Evolutionary conservation across 2,797 vertebrate species (phyloP).

Genomic region (Sebastes itinus): DNA sequence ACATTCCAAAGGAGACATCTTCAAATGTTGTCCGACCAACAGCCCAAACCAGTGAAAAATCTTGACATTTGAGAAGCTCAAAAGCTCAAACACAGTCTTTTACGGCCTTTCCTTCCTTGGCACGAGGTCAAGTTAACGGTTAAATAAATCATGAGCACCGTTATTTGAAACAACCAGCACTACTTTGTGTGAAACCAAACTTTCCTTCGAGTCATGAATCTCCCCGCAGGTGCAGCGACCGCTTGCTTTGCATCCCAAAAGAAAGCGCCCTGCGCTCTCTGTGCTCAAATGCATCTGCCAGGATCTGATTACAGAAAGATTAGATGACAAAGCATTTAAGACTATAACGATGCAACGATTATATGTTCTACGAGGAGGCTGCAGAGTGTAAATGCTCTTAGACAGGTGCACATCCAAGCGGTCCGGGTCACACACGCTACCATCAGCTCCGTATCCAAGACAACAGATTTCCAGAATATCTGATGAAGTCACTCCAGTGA

Average conservation of each 20-base stretch:
- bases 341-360: background rate
- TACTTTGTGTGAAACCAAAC: conserved; percentile 16
- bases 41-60: background rate
- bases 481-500: conserved; percentile 60
- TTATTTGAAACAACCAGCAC: background rate
- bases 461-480: conserved; percentile 73
- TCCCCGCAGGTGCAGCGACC: conserved; percentile 32
- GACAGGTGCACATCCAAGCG: conserved; percentile 19
- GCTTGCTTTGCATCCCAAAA: conserved; percentile 33
- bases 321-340: background rate
- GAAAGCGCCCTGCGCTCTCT: background rate
- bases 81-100: background rate
- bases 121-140: background rate
- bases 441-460: conserved; percentile 62
- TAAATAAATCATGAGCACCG: background rate
- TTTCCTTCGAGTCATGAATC: background rate
- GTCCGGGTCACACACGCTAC: conserved; percentile 27
- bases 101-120: background rate
- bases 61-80: background rate
- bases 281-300: background rate
- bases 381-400: background rate
- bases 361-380: conserved; percentile 7
- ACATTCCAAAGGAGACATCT: background rate
- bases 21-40: background rate
- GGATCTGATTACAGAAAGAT: conserved; percentile 20